Conservation (phyloP, 2,797 vertebrate species). For the Trematomus bernacchii region DNA sequence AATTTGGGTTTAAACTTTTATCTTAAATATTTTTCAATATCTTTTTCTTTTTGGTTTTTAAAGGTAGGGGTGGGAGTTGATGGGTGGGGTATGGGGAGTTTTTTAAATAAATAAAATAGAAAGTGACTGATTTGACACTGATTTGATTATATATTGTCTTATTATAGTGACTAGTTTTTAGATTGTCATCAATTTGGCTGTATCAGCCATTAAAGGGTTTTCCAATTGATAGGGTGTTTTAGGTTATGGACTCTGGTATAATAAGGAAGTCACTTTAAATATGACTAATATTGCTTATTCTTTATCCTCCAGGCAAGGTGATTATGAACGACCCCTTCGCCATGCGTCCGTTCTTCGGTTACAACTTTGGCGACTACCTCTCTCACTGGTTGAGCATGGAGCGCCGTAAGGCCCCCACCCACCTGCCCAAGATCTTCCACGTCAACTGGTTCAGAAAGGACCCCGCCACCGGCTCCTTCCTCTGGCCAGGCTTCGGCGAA, state of each 20-base stretch:
- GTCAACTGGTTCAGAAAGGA: constrained; percentile 96
- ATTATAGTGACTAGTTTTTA: too few species aligned
- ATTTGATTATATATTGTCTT: too few species aligned
- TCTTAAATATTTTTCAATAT: too few species aligned
- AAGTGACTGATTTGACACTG: too few species aligned
- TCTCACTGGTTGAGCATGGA: constrained; percentile 94
- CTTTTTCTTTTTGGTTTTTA: too few species aligned
- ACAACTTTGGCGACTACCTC: constrained; percentile 95
- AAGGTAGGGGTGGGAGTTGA: too few species aligned
- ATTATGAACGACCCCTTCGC: constrained; percentile 96
- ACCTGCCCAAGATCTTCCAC: constrained; percentile 93
- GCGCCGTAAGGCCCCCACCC: constrained; percentile 80
- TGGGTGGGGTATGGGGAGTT: too few species aligned
- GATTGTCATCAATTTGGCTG: neutral
- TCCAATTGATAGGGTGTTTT: neutral
- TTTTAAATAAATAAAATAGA: too few species aligned
- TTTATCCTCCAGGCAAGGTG: constrained; percentile 83
- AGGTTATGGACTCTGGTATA: neutral
- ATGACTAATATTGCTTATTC: neutral
- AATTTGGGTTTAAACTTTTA: too few species aligned
- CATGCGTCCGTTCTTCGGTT: constrained; percentile 96
- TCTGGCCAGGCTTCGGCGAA: constrained; percentile 96
- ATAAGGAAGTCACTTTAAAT: neutral
- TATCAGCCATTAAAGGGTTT: neutral
- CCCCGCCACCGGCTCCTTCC: constrained; percentile 82